Conservation (phyloP, 2,797 vertebrate genomes). For the Aratinga solstitialis region DNA sequence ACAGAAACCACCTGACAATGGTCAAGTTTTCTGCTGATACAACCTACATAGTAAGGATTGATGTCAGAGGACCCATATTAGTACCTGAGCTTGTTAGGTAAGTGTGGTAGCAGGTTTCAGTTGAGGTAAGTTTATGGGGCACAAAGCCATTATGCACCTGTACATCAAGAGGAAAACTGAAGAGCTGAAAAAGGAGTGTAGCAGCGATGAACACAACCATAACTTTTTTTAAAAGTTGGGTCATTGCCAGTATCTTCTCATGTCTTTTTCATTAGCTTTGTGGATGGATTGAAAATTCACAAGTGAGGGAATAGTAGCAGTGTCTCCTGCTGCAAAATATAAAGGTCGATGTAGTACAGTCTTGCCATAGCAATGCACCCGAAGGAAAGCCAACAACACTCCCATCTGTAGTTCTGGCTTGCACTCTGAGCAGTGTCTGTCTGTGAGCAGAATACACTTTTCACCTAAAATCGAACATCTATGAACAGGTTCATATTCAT, state of each 20-base stretch:
- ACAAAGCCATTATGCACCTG: not conserved
- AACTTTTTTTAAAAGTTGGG: not conserved
- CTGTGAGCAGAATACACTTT: not conserved
- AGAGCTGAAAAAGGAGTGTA: not conserved
- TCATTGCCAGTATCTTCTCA: not conserved
- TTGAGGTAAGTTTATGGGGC: not conserved
- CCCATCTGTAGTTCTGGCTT: not conserved
- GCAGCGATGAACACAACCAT: not conserved
- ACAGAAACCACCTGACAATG: not conserved
- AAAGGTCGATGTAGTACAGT: not conserved
- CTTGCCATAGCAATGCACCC: not conserved
- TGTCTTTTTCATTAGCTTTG: not conserved
- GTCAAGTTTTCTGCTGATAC: not conserved
- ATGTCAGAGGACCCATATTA: not conserved
- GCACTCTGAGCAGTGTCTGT: not conserved
- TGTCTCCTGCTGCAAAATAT: not conserved
- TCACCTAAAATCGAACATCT: not conserved
- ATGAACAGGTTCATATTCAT: not conserved
- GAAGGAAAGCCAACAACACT: not conserved
- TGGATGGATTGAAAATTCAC: not conserved
- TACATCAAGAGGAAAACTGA: not conserved
- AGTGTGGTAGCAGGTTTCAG: not conserved
- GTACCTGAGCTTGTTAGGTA: not conserved
- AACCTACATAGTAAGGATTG: not conserved
- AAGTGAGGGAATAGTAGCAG: not conserved